A percentile compares a stretch with the other conserved stretches of the same genome.
Conservation (phyloP, 2,797 vertebrate species). For the Neosalanx taihuensis region DNA sequence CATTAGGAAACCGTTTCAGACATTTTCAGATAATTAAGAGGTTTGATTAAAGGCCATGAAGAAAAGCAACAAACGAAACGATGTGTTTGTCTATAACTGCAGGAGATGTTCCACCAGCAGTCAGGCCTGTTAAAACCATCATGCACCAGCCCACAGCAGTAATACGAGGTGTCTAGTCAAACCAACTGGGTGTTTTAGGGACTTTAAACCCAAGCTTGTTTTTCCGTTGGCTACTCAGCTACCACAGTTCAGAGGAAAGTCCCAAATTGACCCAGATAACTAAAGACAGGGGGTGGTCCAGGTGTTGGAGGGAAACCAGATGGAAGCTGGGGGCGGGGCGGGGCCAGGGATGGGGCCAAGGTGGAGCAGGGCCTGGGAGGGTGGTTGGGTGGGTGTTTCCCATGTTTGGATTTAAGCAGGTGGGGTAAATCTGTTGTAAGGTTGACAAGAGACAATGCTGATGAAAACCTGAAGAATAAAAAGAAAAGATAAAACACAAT, state of each 20-base stretch:
- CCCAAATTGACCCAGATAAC: constrained; percentile 79
- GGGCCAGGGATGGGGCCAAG: too few species aligned
- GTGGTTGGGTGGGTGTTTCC: constrained; percentile 9
- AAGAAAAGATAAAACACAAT: too few species aligned
- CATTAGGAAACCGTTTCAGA: too few species aligned
- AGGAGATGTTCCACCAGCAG: too few species aligned
- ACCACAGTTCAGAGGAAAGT: constrained; percentile 73
- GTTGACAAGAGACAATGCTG: not conserved
- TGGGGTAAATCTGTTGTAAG: not conserved
- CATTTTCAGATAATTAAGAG: too few species aligned
- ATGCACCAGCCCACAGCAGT: constrained; percentile 39
- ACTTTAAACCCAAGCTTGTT: constrained; percentile 68
- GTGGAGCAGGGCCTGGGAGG: too few species aligned
- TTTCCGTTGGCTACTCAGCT: constrained; percentile 64
- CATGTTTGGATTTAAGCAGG: not conserved
- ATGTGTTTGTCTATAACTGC: too few species aligned
- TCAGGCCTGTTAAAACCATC: not conserved
- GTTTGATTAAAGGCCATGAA: too few species aligned
- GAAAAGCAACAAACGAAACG: too few species aligned
- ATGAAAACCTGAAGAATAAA: not conserved
- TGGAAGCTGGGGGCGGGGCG: too few species aligned
- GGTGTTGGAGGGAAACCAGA: constrained; percentile 24
- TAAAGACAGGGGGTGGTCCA: constrained; percentile 38
- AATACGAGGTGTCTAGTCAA: constrained; percentile 47
- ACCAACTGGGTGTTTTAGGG: constrained; percentile 67